Conservation (phyloP, 2,888 invertebrate species). For the Yponomeuta malinellus region DNA sequence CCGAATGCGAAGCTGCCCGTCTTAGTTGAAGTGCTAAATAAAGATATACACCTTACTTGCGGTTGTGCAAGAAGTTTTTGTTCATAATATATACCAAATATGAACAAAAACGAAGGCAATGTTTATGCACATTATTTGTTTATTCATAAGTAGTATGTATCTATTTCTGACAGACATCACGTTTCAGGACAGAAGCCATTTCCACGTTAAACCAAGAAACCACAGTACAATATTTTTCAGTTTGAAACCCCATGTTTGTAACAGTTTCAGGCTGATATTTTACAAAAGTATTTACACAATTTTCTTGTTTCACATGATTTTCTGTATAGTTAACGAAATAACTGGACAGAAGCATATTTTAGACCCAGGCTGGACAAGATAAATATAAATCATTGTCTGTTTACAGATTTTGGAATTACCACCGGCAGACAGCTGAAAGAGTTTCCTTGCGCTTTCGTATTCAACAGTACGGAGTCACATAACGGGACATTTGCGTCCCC, state of each 20-base stretch:
- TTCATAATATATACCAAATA: no score
- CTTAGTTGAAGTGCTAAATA: background rate
- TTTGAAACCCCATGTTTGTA: no score
- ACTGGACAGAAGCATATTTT: background rate
- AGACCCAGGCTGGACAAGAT: background rate
- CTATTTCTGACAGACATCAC: no score
- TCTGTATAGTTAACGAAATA: background rate
- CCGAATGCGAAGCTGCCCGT: background rate
- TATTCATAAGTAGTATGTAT: no score
- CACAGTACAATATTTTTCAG: background rate
- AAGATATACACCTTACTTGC: background rate
- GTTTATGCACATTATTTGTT: no score
- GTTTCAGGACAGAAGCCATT: background rate
- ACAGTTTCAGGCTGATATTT: no score
- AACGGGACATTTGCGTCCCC: slow-evolving; percentile 91
- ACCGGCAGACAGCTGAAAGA: slow-evolving; percentile 85
- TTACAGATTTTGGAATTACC: slow-evolving; percentile 90
- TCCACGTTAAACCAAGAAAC: background rate
- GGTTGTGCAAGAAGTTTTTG: background rate
- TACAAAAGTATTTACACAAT: no score
- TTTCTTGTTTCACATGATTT: no score
- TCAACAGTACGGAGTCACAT: slow-evolving; percentile 86
- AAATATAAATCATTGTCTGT: background rate
- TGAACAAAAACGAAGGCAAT: no score
- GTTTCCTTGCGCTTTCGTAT: slow-evolving; percentile 91